A percentile compares a stretch with the other conserved stretches of the same genome.
Evolutionary conservation across 2,888 invertebrate species (phyloP).

Genomic region (Euplagia quadripunctaria): DNA sequence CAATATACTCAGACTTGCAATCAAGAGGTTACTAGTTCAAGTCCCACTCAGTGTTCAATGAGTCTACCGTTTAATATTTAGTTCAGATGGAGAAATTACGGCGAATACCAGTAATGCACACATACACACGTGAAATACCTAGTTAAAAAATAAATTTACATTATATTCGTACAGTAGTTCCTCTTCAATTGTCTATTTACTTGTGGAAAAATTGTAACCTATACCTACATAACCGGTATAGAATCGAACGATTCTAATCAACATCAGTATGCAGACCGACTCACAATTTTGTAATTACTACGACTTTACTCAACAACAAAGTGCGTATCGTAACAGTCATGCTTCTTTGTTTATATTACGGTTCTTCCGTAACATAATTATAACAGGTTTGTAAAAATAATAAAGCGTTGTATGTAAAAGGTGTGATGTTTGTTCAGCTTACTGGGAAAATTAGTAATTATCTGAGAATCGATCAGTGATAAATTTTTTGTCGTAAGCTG

Average conservation of each 20-base stretch:
- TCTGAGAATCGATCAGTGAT: no score
- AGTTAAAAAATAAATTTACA: not conserved
- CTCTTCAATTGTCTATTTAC: slow-evolving; percentile 5
- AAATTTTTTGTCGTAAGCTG: no score
- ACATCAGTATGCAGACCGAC: slow-evolving; percentile 41
- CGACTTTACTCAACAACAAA: slow-evolving; percentile 46
- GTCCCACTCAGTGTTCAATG: no score
- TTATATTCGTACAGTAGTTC: slow-evolving; percentile 27
- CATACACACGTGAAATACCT: no score
- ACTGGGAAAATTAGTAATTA: no score
- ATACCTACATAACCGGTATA: not conserved
- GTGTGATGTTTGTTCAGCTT: no score
- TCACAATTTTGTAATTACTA: slow-evolving; percentile 50
- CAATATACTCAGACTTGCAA: no score
- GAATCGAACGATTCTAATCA: slow-evolving; percentile 19
- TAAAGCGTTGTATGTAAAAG: not conserved
- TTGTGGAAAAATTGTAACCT: not conserved
- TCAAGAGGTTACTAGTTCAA: no score
- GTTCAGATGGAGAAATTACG: no score
- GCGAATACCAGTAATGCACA: no score
- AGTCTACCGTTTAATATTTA: no score
- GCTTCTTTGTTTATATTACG: slow-evolving; percentile 39
- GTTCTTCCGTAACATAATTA: not conserved
- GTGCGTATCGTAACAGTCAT: slow-evolving; percentile 24
- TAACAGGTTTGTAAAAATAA: not conserved